Evolutionary conservation across 2,888 invertebrate species (phyloP), one percentile per base, ranked within the genome.

Genomic region (Neoscelio sp.): DNA sequence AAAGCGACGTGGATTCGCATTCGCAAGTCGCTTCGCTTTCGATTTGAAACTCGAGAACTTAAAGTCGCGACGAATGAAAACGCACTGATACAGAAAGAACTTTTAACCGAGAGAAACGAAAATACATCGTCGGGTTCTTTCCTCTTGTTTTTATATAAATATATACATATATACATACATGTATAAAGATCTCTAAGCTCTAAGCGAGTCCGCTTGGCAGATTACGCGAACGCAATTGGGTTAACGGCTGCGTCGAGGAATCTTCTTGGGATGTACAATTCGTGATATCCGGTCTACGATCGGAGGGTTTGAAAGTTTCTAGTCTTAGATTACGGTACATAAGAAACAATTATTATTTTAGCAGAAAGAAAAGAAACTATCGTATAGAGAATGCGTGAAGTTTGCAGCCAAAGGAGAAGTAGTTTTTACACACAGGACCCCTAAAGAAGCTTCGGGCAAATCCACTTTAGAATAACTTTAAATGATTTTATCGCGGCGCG

Each of bases 221-320:
- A 78, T 71, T 71, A 54, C 65, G 60, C 52, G 65, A 71, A 60
- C 26, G 76, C 70, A 77, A 74, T 78, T 71, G 73, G 78, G 60
- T 78, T 54, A 70, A 73, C 62, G 67, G 54, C 40, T 38, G 46
- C 23, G 67, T 71, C 77, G 40, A 44, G 54, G 56, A 50, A 62
- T 50, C 64, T 64, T 70, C 48, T 62, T 13, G 58, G 68, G 68
- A 46, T 68, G 56, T 68, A 54, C 64, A 46, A 73, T 68, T 62
- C 71, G 78, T 73, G 78, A 78, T 78, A 73, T 78, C 73, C 65
- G 78, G 78, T 73, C 48, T 44, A 62, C 30, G 65, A 78, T 60
- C 67, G 73, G 67, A 62, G 48, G 78, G 73, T 67, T 73, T 78
- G 78, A 78, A 78, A 78, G 78, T 78, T 78, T 71, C 73, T 78